Evolutionary conservation across 1,140 invertebrate species (phyloP), one percentile per base, ranked within the genome.

Genomic region (Papilio dardanus): DNA sequence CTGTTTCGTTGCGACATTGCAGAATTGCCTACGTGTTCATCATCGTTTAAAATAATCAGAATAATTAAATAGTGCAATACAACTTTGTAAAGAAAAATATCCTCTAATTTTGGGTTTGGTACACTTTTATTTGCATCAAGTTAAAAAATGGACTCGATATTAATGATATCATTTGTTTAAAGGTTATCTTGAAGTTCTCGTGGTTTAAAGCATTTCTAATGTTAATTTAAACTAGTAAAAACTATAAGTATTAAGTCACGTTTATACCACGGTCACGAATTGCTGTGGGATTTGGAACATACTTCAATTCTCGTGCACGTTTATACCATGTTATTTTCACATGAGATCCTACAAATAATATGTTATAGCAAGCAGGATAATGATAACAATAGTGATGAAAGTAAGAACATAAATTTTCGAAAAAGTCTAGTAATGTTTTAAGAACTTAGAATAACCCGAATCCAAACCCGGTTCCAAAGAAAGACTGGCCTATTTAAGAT

Each of bases 221-320:
- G 24, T 62, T 30, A 62, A 62, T 62, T 62, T 62, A 62, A 76
- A 54, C 54, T 62, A 75, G 40, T 75, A 67, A 62, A 71, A 69
- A 68, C 21, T 69, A 28, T 42, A 37, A 42, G 31, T 24, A 40
- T 40, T 37, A 69, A 40, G 84, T 92, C 90, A 89, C 86, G 88
- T 88, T 80, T 78, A 33, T 76, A 78, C 83, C 79, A 79, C 71
- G 75, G 83, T 88, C 87, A 90, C 86, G 87, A 86, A 33, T 71
- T 19, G 66, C 80, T 89, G 88, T 91, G 89, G 88, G 88, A 91
- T 88, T 83, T 82, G 80, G 85, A 80, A 71, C 88, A 81, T 75
- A 65, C 42, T 71, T 71, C 76, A 42, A 76, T 81, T 84, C 81
- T 80, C 81, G 81, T 79, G 83, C 77, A 80, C 68, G 74, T 68